Evolutionary conservation across 2,797 vertebrate genomes (phyloP).

Genomic region (Trachurus trachurus): DNA sequence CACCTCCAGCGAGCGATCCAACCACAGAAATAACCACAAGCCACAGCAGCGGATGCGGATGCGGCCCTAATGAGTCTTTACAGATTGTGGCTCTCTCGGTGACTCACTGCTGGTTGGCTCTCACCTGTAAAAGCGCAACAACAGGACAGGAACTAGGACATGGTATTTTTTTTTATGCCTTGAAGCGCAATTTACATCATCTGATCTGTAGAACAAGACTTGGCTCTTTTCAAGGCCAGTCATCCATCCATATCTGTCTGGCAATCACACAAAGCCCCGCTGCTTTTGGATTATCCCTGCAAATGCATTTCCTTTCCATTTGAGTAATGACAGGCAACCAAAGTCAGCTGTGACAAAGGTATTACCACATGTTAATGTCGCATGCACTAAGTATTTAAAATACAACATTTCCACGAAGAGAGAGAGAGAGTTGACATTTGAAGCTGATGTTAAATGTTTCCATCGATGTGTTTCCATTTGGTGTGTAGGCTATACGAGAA

Average conservation of each 20-base stretch:
- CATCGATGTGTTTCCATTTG: slow-evolving; percentile 27
- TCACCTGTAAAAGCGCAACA: slow-evolving; percentile 72
- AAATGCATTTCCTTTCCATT: slow-evolving; percentile 75
- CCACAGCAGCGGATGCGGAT: slow-evolving; percentile 47
- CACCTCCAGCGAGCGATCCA: slow-evolving; percentile 55
- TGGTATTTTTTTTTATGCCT: slow-evolving; percentile 50
- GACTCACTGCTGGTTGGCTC: slow-evolving; percentile 63
- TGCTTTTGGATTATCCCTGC: slow-evolving; percentile 72
- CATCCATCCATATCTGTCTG: slow-evolving; percentile 68
- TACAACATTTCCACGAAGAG: slow-evolving; percentile 3
- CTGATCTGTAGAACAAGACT: slow-evolving; percentile 52
- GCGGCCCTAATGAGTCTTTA: slow-evolving; percentile 65
- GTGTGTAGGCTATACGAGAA: background rate
- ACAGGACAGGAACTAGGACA: slow-evolving; percentile 62
- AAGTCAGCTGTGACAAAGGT: slow-evolving; percentile 63
- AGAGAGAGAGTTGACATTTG: slow-evolving; percentile 14
- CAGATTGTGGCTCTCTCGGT: slow-evolving; percentile 48
- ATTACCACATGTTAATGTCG: slow-evolving; percentile 55
- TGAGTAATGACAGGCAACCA: slow-evolving; percentile 70
- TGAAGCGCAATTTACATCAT: slow-evolving; percentile 54
- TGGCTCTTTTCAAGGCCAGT: slow-evolving; percentile 64
- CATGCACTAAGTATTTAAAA: slow-evolving; percentile 38
- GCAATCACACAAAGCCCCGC: slow-evolving; percentile 69
- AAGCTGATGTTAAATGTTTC: slow-evolving; percentile 43
- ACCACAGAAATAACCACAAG: slow-evolving; percentile 68